phyloP scores from a whole-genome alignment of 2,888 invertebrate genomes.

The Phyllotreta striolata region DNA sequence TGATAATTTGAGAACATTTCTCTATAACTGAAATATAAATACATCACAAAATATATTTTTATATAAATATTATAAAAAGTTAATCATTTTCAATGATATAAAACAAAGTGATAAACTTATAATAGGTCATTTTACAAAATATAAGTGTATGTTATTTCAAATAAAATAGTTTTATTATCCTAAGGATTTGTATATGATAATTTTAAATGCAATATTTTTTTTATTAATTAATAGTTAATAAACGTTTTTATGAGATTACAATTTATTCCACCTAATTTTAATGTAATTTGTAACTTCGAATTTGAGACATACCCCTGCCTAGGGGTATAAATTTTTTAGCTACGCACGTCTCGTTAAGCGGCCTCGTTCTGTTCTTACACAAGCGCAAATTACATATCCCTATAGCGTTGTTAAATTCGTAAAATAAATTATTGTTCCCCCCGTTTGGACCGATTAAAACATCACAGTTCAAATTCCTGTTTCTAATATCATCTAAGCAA shows the following conservation, averaged over 20 bases:
- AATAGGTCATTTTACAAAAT: no score
- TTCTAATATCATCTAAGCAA: slow-evolving; percentile 71
- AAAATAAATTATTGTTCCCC: slow-evolving; percentile 74
- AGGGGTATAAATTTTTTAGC: slow-evolving; percentile 57
- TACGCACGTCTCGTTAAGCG: slow-evolving; percentile 70
- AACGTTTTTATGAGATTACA: slow-evolving; percentile 23
- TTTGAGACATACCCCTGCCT: slow-evolving; percentile 50
- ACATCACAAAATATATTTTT: no score
- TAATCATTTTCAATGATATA: no score
- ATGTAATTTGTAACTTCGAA: slow-evolving; percentile 49
- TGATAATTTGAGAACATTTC: no score
- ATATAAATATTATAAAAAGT: no score
- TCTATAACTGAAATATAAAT: no score
- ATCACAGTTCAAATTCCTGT: slow-evolving; percentile 69
- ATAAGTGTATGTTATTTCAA: no score
- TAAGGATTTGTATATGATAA: no score
- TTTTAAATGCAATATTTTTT: no score
- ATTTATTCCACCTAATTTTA: slow-evolving; percentile 43
- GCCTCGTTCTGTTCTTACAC: slow-evolving; percentile 64
- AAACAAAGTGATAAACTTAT: no score
- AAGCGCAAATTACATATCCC: slow-evolving; percentile 66
- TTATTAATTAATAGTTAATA: no score
- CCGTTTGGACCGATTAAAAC: slow-evolving; percentile 80
- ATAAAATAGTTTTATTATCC: no score
- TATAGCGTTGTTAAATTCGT: slow-evolving; percentile 70